Conservation (phyloP, 2,113 vertebrate genomes). For the Taxidea taxus region DNA sequence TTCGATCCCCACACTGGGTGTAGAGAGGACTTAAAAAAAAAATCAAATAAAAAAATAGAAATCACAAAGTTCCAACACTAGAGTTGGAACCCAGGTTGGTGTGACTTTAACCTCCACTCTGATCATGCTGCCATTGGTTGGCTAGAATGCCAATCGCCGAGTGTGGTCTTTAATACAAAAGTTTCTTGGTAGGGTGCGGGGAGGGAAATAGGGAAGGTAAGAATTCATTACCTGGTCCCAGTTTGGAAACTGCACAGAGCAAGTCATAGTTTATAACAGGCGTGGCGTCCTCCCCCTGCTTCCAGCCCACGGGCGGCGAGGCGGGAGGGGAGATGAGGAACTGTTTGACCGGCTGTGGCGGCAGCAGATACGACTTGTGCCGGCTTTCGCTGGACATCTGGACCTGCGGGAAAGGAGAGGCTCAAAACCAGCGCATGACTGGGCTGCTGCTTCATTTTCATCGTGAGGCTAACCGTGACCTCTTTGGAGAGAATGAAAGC, state of each 20-base stretch:
- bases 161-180: not conserved
- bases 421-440: not conserved
- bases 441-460: not conserved
- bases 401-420: conserved; percentile 78
- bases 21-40: not conserved
- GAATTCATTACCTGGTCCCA: conserved; percentile 91
- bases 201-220: not conserved
- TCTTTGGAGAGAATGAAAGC: not conserved
- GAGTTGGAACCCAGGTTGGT: not conserved
- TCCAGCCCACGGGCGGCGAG: conserved; percentile 96
- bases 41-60: not conserved
- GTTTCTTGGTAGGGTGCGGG: not conserved
- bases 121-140: accelerated
- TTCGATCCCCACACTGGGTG: not conserved
- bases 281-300: conserved; percentile 94
- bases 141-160: not conserved
- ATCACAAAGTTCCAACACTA: not conserved
- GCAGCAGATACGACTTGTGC: conserved; percentile 94
- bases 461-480: not conserved
- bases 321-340: conserved; percentile 98
- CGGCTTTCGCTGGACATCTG: conserved; percentile 89
- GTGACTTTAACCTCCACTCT: not conserved
- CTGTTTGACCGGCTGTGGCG: conserved; percentile 94
- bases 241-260: conserved; percentile 96
- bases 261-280: conserved; percentile 97